Evolutionary conservation across 1,140 invertebrate genomes (phyloP).

Genomic region (Capitella teleta): DNA sequence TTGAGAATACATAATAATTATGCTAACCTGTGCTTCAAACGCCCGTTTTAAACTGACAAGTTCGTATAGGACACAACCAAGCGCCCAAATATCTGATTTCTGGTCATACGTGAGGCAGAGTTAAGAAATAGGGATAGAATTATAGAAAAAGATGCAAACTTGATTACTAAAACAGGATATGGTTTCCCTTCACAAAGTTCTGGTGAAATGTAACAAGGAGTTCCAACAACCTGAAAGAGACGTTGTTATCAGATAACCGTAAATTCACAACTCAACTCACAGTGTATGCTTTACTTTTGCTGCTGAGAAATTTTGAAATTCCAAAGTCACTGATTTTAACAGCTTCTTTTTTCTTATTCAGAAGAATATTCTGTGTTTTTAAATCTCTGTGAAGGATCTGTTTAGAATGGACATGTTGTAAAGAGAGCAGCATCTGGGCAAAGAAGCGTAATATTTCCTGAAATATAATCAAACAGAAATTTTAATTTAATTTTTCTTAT

Average conservation of each 20-base stretch:
- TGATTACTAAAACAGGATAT: neutral
- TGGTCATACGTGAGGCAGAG: constrained; percentile 34
- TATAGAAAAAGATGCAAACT: constrained; percentile 10
- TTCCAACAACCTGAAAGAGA: constrained; percentile 55
- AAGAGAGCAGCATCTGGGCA: constrained; percentile 38
- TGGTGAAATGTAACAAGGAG: constrained; percentile 74
- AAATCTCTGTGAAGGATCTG: constrained; percentile 41
- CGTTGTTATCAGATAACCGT: too few relatives aligned
- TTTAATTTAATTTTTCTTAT: too few relatives aligned
- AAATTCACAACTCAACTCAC: too few relatives aligned
- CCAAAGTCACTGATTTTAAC: constrained; percentile 44
- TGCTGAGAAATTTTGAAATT: constrained; percentile 43
- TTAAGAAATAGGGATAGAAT: neutral
- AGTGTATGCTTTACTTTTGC: constrained; percentile 49
- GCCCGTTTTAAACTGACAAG: constrained; percentile 52
- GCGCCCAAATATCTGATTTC: constrained; percentile 71
- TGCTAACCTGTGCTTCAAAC: constrained; percentile 46
- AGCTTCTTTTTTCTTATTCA: constrained; percentile 37
- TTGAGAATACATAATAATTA: too few relatives aligned
- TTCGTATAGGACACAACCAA: constrained; percentile 76
- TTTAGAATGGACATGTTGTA: constrained; percentile 42
- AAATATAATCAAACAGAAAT: too few relatives aligned
- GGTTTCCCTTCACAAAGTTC: constrained; percentile 65
- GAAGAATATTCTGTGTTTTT: constrained; percentile 42
- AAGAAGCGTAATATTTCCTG: constrained; percentile 40